These are phyloP conservation scores for Lepidurus couesii DNA, from an alignment of 1,140 invertebrate genomes.

Conservation along the genomic window DNA sequence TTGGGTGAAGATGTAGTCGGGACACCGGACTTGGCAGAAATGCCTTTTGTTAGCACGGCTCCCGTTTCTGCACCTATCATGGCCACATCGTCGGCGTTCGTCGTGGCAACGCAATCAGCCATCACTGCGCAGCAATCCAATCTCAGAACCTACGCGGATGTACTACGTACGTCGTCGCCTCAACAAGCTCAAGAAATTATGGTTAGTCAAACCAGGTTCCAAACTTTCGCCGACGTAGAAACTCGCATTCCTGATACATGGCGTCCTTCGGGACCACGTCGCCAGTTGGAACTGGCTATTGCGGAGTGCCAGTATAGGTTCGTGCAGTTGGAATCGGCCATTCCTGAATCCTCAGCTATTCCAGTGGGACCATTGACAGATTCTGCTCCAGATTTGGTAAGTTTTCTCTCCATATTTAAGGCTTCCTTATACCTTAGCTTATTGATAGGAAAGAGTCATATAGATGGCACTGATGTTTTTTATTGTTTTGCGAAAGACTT, in stretches of 20 bases:
- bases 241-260: constrained; percentile 24
- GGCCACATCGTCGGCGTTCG: constrained; percentile 19
- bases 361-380: neutral
- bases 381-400: constrained; percentile 12
- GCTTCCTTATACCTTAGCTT: neutral
- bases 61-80: neutral
- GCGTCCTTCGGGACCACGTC: constrained; percentile 24
- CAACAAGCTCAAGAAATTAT: neutral
- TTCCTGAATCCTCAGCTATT: constrained; percentile 27
- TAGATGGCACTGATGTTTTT: neutral
- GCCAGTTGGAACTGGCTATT: constrained; percentile 37
- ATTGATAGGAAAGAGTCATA: neutral
- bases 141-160: constrained; percentile 30
- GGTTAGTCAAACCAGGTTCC: neutral
- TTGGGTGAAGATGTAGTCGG: neutral
- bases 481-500: too few species aligned
- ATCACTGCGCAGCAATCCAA: constrained; percentile 23
- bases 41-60: neutral
- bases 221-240: neutral
- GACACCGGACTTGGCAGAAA: neutral
- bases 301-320: constrained; percentile 38
- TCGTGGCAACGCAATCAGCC: constrained; percentile 2
- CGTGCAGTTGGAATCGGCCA: constrained; percentile 36
- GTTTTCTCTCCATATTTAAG: neutral
- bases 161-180: constrained; percentile 21